A percentile compares a stretch with the other conserved stretches of the same genome.
Evolutionary conservation across 2,113 vertebrate species (phyloP).

Genomic region (Pseudolaguvia tuberculata): DNA sequence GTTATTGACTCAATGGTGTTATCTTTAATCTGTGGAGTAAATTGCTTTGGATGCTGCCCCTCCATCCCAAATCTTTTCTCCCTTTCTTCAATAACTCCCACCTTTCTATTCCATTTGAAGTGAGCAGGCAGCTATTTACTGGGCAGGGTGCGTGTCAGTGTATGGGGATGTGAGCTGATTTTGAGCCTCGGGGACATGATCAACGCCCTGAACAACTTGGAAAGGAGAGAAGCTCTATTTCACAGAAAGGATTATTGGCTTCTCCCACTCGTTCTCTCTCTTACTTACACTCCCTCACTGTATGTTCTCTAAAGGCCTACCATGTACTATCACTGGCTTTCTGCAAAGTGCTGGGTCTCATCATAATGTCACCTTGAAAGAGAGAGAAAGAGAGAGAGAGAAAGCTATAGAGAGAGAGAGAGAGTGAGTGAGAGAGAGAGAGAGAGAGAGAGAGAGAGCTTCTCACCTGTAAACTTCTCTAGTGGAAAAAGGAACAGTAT

Average conservation of each 20-base stretch:
- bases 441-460: constrained; percentile 12
- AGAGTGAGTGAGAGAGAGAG: constrained; percentile 15
- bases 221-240: constrained; percentile 47
- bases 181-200: constrained; percentile 45
- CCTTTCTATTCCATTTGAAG: constrained; percentile 62
- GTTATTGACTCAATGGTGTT: constrained; percentile 70
- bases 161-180: constrained; percentile 41
- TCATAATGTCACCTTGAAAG: constrained; percentile 43
- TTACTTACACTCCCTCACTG: constrained; percentile 20
- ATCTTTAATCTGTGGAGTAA: constrained; percentile 70
- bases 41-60: constrained; percentile 64
- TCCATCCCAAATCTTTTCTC: constrained; percentile 49
- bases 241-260: constrained; percentile 45
- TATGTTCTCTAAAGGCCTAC: constrained; percentile 37
- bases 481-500: neutral
- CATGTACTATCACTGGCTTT: constrained; percentile 38
- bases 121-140: constrained; percentile 60
- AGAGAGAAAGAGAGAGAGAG: constrained; percentile 14
- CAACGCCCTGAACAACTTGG: constrained; percentile 42
- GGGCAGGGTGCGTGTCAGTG: constrained; percentile 46
- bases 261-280: constrained; percentile 36
- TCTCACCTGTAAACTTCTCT: constrained; percentile 19
- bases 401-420: constrained; percentile 2
- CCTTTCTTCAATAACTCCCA: constrained; percentile 58
- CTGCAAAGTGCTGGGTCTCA: constrained; percentile 36